Percentiles rank a stretch among this genome's conserved stretches.
These are phyloP conservation scores for Orthonychiurus folsomi DNA, from an alignment of 2,888 invertebrate genomes.

Conservation along the genomic window DNA sequence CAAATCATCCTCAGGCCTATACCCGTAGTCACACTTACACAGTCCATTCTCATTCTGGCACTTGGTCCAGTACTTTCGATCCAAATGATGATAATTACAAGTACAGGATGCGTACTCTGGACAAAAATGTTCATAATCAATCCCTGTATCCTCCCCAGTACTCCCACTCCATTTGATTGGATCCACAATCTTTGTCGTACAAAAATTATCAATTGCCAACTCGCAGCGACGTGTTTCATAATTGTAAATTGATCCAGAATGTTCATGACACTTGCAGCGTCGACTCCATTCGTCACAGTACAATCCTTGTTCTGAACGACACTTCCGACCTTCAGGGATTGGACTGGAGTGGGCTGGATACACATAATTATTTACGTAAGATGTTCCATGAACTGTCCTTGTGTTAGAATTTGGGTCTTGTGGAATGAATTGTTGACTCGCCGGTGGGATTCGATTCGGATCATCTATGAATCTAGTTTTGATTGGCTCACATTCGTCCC, in stretches of 20 bases:
- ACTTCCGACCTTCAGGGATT: background rate
- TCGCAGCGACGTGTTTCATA: constrained; percentile 4
- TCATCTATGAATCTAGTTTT: no score
- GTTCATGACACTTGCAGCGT: constrained; percentile 5
- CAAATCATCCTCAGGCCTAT: background rate
- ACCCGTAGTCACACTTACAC: background rate
- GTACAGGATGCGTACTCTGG: constrained; percentile 11
- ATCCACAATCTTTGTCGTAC: constrained; percentile 1
- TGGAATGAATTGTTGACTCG: background rate
- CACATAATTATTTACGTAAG: background rate
- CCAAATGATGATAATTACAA: constrained; percentile 8
- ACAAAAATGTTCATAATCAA: constrained; percentile 6
- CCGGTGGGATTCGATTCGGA: no score
- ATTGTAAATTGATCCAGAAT: constrained; percentile 3
- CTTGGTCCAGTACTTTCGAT: background rate
- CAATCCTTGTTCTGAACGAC: constrained; percentile 10
- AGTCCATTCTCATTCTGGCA: background rate
- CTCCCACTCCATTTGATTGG: no score
- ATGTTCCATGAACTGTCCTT: background rate
- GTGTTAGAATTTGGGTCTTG: background rate
- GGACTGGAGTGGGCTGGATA: background rate
- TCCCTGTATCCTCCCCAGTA: background rate
- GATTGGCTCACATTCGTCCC: background rate
- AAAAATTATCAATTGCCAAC: constrained; percentile 8
- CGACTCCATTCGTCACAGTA: constrained; percentile 6